Percentiles rank a stretch among this genome's conserved stretches.
phyloP scores from a whole-genome alignment of 2,888 invertebrate species.

The Rhagonycha lutea region DNA sequence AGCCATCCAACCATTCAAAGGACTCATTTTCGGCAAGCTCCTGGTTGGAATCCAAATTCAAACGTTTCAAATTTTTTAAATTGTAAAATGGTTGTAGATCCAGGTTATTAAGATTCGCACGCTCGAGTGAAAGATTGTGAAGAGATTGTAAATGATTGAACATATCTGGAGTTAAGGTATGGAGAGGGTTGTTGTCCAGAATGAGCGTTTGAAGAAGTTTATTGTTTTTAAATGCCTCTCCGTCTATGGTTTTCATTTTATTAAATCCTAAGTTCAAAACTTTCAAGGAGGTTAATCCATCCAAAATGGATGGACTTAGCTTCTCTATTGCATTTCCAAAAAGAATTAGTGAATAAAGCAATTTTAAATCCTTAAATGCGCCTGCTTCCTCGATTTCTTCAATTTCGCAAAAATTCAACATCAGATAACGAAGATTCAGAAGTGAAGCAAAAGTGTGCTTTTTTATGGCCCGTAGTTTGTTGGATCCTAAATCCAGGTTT shows the following conservation, averaged over 20 bases:
- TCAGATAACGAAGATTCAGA: background rate
- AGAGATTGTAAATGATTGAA: background rate
- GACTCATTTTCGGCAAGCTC: background rate
- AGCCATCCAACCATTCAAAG: background rate
- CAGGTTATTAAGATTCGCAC: background rate
- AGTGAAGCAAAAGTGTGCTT: background rate
- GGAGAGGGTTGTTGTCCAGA: background rate
- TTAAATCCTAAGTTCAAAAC: background rate
- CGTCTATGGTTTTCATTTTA: background rate
- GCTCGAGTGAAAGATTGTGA: background rate
- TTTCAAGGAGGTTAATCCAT: background rate
- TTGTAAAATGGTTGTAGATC: background rate
- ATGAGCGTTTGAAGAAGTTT: background rate
- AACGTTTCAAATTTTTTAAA: background rate
- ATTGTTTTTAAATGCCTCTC: background rate
- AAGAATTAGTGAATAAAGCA: background rate
- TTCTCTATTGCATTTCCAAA: background rate
- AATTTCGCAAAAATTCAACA: background rate
- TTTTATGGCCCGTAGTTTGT: background rate
- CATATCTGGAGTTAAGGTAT: background rate
- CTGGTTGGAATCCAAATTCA: background rate
- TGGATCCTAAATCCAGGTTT: background rate
- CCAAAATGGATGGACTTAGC: background rate
- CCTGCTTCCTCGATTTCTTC: background rate
- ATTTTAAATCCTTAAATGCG: background rate